These are phyloP conservation scores for Phenacoccus solenopsis DNA, from an alignment of 1,140 invertebrate genomes.

Conservation along the genomic window DNA sequence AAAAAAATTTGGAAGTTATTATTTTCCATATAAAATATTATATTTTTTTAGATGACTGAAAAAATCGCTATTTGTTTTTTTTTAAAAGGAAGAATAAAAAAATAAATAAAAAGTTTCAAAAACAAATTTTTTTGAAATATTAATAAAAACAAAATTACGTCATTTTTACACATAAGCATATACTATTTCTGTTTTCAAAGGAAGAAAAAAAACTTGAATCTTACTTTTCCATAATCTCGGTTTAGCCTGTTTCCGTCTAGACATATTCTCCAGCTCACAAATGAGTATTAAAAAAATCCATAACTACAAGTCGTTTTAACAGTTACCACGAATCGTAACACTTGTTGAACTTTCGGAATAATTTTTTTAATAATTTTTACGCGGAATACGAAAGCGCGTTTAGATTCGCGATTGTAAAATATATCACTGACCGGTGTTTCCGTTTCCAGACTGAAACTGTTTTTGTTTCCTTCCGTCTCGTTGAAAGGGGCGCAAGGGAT, in stretches of 20 bases:
- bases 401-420: not conserved
- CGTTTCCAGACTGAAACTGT: constrained; percentile 13
- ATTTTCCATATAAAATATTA: too few relatives aligned
- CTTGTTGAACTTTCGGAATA: constrained; percentile 7
- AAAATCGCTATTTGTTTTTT: too few relatives aligned
- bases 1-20: too few relatives aligned
- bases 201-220: not conserved
- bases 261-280: constrained; percentile 1
- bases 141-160: too few relatives aligned
- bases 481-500: not conserved
- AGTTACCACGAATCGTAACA: not conserved
- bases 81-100: too few relatives aligned
- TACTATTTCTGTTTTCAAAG: not conserved
- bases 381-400: not conserved
- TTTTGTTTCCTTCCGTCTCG: constrained; percentile 4
- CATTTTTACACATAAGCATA: too few relatives aligned
- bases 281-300: not conserved
- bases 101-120: too few relatives aligned
- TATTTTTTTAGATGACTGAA: too few relatives aligned
- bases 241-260: constrained; percentile 10
- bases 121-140: too few relatives aligned
- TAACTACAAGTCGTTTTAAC: not conserved
- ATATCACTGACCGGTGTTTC: constrained; percentile 15
- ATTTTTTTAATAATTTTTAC: constrained; percentile 4
- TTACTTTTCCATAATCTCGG: constrained; percentile 9